A percentile compares a stretch with the other conserved stretches of the same genome.
Evolutionary conservation across 2,888 invertebrate genomes (phyloP).

Genomic region (Chloroclysta siterata): DNA sequence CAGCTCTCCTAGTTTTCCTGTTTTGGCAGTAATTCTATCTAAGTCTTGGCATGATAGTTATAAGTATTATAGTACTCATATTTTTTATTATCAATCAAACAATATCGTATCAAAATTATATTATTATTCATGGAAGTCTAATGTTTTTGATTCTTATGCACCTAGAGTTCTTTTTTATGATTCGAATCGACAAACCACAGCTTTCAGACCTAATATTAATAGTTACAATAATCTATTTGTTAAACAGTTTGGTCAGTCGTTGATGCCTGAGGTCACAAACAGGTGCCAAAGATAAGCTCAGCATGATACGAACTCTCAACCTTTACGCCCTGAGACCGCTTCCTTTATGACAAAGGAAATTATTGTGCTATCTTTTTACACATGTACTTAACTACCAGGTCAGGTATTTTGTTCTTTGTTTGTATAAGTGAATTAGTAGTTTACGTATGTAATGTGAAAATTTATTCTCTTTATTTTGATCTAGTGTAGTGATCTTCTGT

Average conservation of each 20-base stretch:
- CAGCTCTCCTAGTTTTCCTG: slow-evolving; percentile 13
- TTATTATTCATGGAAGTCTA: too few relatives aligned
- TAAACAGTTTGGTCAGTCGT: slow-evolving; percentile 23
- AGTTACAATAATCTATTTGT: too few relatives aligned
- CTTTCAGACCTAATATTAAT: too few relatives aligned
- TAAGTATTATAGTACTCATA: not conserved
- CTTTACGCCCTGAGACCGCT: slow-evolving; percentile 62
- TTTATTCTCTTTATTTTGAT: too few relatives aligned
- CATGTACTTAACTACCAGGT: not conserved
- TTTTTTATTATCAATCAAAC: not conserved
- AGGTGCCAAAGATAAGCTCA: slow-evolving; percentile 48
- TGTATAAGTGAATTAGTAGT: too few relatives aligned
- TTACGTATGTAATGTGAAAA: too few relatives aligned
- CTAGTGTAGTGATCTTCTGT: too few relatives aligned
- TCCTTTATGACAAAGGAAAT: slow-evolving; percentile 61
- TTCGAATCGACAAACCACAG: too few relatives aligned
- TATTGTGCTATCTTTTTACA: slow-evolving; percentile 54
- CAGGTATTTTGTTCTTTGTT: too few relatives aligned
- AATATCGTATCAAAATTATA: too few relatives aligned
- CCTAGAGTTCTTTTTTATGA: too few relatives aligned
- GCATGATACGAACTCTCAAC: slow-evolving; percentile 60
- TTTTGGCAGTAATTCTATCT: not conserved
- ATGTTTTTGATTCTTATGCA: too few relatives aligned
- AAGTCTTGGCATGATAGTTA: slow-evolving; percentile 2
- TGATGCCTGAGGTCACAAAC: slow-evolving; percentile 45